A percentile compares a stretch with the other conserved stretches of the same genome.
phyloP scores from a whole-genome alignment of 2,113 vertebrate species.

The Hiodon tergisus region DNA sequence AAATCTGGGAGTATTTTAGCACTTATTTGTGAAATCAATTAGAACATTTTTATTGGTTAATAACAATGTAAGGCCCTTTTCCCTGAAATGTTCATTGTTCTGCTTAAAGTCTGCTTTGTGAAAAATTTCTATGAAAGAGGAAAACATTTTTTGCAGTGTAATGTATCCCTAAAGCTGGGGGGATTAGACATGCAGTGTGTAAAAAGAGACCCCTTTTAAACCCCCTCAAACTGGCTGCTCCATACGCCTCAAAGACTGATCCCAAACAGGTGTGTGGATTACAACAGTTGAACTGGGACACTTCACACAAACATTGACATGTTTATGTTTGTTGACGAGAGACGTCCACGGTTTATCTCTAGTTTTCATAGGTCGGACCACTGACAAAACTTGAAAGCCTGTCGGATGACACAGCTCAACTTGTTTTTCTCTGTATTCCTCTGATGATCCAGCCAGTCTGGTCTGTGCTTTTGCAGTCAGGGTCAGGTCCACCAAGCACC shows the following conservation, averaged over 20 bases:
- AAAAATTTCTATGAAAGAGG: background rate
- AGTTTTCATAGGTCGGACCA: background rate
- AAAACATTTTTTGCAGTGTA: background rate
- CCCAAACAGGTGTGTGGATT: conserved; percentile 47
- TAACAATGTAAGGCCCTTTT: no score
- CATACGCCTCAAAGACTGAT: conserved; percentile 10
- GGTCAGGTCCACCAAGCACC: no score
- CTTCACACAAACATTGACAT: conserved; percentile 26
- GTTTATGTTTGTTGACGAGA: conserved; percentile 27
- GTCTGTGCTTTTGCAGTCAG: no score
- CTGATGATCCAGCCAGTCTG: no score
- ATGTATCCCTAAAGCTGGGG: no score
- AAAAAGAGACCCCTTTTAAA: background rate
- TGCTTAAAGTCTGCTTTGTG: background rate
- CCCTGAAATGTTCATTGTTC: no score
- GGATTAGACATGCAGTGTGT: background rate
- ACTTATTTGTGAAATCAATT: no score
- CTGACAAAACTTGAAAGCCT: no score
- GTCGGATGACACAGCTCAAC: no score
- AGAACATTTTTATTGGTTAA: no score
- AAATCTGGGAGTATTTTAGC: no score
- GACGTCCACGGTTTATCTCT: conserved; percentile 13
- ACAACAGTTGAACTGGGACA: conserved; percentile 42
- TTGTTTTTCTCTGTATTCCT: no score
- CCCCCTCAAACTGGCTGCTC: background rate